Evolutionary conservation across 2,113 vertebrate genomes (phyloP).

Genomic region (Oxygymnocypris stewartii): DNA sequence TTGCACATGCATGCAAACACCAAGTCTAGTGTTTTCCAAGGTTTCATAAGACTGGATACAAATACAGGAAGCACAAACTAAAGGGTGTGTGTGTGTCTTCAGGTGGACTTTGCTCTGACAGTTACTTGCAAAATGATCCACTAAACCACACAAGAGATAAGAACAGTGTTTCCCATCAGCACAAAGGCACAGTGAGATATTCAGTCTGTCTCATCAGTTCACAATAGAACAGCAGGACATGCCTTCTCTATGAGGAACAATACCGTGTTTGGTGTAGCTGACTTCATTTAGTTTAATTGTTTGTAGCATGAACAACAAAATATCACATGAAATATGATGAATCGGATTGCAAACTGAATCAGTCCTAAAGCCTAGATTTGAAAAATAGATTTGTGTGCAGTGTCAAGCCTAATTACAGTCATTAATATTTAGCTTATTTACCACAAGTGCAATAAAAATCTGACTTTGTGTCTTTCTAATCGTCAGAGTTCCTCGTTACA

Average conservation of each 20-base stretch:
- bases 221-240: background rate
- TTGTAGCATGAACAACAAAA: background rate
- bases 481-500: background rate
- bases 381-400: background rate
- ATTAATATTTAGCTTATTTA: background rate
- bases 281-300: background rate
- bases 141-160: conserved; percentile 23
- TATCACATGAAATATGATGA: background rate
- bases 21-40: background rate
- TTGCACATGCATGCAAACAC: background rate
- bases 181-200: conserved; percentile 8
- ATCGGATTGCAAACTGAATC: background rate
- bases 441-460: conserved; percentile 3
- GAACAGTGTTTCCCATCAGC: background rate
- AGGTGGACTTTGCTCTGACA: conserved; percentile 48
- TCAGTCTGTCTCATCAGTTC: background rate
- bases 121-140: conserved; percentile 46
- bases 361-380: background rate
- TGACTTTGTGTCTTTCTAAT: conserved; percentile 8
- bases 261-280: background rate
- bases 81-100: conserved; percentile 26
- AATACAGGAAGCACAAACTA: background rate
- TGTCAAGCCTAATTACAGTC: background rate
- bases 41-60: background rate
- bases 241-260: background rate